Base-by-base conservation (phyloP, 2,888 invertebrate genomes). In the Eristalinus sepulchralis region DNA sequence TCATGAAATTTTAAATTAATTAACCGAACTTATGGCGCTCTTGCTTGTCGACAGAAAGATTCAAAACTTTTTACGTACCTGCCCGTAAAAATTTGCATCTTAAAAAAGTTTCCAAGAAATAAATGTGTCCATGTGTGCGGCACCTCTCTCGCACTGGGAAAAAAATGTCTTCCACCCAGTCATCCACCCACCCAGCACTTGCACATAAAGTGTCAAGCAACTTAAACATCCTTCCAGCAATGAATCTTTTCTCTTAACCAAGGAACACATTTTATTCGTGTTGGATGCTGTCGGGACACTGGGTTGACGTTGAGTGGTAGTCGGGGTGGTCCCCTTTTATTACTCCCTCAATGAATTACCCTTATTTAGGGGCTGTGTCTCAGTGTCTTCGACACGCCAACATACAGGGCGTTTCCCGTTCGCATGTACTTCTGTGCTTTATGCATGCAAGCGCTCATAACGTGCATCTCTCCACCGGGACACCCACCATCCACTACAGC, bases 361-460 rank as follows among this genome's bases (percentile, higher is more conserved):
- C 83, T 66, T 53, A 53, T 39, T 66, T 79, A 73, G 64, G 59
- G 59, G 24, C 24, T 13, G 57, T 24, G 57, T 13, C 24, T 31
- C 34, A 34, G 27, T 67, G 64, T 62, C 60, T 85, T 81, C 85
- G 82, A 82, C 85, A 81, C 67, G 8, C 67, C 67, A 77, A 73
- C 72, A 80, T 8, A 62, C 31, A 36, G 68, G 85, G 77, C 82
- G 85, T 85, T 60, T 0, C 36, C 33, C n/a, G 66, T 59, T 66
- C 17, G 39, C 70, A 73, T 82, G 82, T 85, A 34, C 67, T 59
- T 62, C 24, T 67, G 13, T 72, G 68, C 72, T 85, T 81, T 85
- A 82, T 78, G 70, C 67, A 72, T 63, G 34, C 75, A 67, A 66
- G 66, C 70, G 24, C 60, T 71, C 66, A 66, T 27, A 67, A 57